These are phyloP conservation scores for Lasioglossum leucozonium DNA, from an alignment of 2,888 invertebrate species.

Conservation along the genomic window DNA sequence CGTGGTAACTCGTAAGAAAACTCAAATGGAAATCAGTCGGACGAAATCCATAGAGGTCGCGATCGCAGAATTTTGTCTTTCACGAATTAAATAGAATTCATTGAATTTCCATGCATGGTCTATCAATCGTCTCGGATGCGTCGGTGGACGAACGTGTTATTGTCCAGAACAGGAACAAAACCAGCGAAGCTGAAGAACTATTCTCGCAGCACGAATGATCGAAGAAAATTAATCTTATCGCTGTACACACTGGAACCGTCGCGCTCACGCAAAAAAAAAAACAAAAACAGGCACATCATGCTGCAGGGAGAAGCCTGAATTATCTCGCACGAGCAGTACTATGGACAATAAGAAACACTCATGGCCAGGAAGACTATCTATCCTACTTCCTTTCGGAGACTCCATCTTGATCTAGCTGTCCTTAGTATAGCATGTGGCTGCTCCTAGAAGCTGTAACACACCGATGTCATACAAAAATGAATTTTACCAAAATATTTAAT, in stretches of 20 bases:
- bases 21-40: constrained; percentile 8
- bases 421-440: constrained; percentile 72
- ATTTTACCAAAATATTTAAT: not conserved
- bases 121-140: not conserved
- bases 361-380: constrained; percentile 49
- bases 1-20: constrained; percentile 39
- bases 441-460: constrained; percentile 64
- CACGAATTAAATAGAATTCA: not conserved
- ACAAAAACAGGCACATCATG: not conserved
- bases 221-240: constrained; percentile 45
- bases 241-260: constrained; percentile 32
- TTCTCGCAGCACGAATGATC: constrained; percentile 19
- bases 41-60: not conserved
- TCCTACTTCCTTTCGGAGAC: constrained; percentile 31
- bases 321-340: constrained; percentile 4
- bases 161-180: constrained; percentile 7
- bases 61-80: not conserved
- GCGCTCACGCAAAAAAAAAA: constrained; percentile 16
- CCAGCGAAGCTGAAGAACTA: not conserved
- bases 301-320: no score
- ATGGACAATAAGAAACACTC: constrained; percentile 46
- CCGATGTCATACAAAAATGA: not conserved
- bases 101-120: not conserved
- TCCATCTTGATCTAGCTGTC: not conserved
- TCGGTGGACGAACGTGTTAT: not conserved